Percentiles rank a stretch among this genome's conserved stretches.
Evolutionary conservation across 2,797 vertebrate genomes (phyloP).

Genomic region (Meriones psammophilus): DNA sequence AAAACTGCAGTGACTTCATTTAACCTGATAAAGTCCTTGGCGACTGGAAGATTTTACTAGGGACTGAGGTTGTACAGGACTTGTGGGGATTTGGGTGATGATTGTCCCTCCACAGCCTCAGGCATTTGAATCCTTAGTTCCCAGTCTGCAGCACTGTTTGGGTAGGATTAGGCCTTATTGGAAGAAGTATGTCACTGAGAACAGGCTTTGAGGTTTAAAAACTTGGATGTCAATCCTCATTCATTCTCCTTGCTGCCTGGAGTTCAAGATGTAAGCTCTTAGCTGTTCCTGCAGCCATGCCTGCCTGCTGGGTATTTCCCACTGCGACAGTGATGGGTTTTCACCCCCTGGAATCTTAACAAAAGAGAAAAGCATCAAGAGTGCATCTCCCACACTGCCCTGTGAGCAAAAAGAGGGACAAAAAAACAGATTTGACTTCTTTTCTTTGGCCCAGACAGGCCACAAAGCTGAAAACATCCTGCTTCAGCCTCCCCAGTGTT

Average conservation of each 20-base stretch:
- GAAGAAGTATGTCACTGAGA: not conserved
- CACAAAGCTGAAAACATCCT: not conserved
- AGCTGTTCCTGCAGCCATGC: not conserved
- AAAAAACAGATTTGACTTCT: not conserved
- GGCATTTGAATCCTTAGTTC: not conserved
- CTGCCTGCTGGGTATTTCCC: not conserved
- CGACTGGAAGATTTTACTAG: not conserved
- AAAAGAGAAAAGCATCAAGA: not conserved
- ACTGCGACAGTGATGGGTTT: not conserved
- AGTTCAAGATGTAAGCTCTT: not conserved
- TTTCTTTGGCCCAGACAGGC: not conserved
- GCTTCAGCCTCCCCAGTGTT: not conserved
- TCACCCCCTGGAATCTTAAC: not conserved
- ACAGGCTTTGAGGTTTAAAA: not conserved
- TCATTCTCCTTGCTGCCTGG: not conserved
- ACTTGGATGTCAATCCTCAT: not conserved
- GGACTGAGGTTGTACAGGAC: not conserved
- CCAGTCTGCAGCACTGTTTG: not conserved
- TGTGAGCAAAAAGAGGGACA: not conserved
- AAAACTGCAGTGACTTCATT: not conserved
- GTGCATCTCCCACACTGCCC: not conserved
- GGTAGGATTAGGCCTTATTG: not conserved
- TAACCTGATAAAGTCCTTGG: not conserved
- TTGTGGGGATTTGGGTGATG: too few species aligned
- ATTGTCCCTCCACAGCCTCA: not conserved